These are phyloP conservation scores for Takifugu bimaculatus DNA, from an alignment of 2,113 vertebrate species.

Conservation along the genomic window DNA sequence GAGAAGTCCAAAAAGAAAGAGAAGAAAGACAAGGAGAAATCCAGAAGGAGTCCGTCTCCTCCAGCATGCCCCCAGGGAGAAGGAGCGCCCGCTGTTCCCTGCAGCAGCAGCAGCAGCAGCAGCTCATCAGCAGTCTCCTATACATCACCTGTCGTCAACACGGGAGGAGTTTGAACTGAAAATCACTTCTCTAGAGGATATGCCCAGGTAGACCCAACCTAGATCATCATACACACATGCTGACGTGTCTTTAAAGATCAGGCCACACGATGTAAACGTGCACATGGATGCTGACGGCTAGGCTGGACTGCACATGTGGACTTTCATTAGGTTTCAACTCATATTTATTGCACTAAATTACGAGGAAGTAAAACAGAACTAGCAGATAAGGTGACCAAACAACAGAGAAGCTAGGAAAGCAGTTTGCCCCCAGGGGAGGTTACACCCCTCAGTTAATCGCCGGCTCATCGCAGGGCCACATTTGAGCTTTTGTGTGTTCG, in stretches of 20 bases:
- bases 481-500: too few species aligned
- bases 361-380: background rate
- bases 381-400: background rate
- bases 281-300: background rate
- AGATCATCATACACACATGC: too few species aligned
- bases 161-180: conserved; percentile 88
- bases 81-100: conserved; percentile 79
- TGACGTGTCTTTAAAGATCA: background rate
- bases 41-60: conserved; percentile 75
- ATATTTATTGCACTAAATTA: too few species aligned
- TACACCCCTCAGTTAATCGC: too few species aligned
- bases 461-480: too few species aligned
- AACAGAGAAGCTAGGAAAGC: too few species aligned
- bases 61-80: conserved; percentile 76
- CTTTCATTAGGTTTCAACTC: background rate
- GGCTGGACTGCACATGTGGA: background rate
- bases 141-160: conserved; percentile 74
- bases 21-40: conserved; percentile 85
- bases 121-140: conserved; percentile 70
- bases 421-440: too few species aligned
- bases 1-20: conserved; percentile 89
- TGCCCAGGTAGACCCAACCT: conserved; percentile 48
- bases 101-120: conserved; percentile 67
- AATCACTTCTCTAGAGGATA: conserved; percentile 83
- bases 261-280: too few species aligned